Base-by-base conservation (phyloP, 2,113 vertebrate genomes). In the Glaucomys volans region DNA sequence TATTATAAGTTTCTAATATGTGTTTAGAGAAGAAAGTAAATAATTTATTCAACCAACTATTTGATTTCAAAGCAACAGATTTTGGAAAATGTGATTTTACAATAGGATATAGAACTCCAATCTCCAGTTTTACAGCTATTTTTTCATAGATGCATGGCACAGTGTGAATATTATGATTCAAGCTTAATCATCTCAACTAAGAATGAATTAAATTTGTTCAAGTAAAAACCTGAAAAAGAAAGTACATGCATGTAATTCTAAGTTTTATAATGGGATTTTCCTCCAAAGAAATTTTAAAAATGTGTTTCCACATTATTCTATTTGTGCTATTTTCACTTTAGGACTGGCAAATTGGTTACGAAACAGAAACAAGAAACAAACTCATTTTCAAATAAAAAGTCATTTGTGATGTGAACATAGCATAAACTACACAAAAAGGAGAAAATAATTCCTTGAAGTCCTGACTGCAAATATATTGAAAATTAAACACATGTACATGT, bases 221-320 rank as follows among this genome's bases (percentile, higher is more conserved):
- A 97, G 83, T 97, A 90, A 97, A 97, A 98, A 93, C 85, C 90
- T 95, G 75, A 96, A 93, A 96, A 84, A 96, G 71, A 97, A 97
- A 4, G 40, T 90, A 59, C 66, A 74, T 40, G 52, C 96, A 92
- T 87, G 80, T 87, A 92, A 97, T 75, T 96, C 87, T 87, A 95
- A 89, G 50, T 86, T 97, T 97, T 96, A 96, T 76, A 96, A 97
- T 52, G 69, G 64, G 81, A 62, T 77, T 92, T 96, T 97, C 90
- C 83, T 96, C 93, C 87, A 93, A 83, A 93, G 94, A 87, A 71
- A 91, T 77, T 84, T 93, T 95, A 2, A 95, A 91, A 90, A 74
- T 20, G 17, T 76, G 6, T 91, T 90, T 91, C 66, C 32, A 95
- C 66, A 81, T 79, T 94, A 92, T 79, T 91, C 40, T 93, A 40